Evolutionary conservation across 2,797 vertebrate genomes (phyloP).

Genomic region (Sebastes glaucus): DNA sequence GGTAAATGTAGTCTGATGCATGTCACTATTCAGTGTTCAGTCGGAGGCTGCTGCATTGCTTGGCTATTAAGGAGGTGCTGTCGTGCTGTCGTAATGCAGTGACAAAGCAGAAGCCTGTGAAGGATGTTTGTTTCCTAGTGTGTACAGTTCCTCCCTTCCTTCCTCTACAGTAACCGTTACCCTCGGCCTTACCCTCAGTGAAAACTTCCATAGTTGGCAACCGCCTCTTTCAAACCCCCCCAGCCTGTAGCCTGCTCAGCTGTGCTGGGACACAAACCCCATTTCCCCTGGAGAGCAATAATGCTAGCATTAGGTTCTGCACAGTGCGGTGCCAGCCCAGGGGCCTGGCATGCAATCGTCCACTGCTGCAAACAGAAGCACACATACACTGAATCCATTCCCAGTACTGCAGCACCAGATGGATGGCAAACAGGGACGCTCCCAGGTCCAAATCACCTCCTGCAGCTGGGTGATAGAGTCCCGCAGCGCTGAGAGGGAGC

Average conservation of each 20-base stretch:
- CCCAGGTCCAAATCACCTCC: conserved; percentile 66
- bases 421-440: conserved; percentile 61
- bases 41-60: background rate
- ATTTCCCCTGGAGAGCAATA: conserved; percentile 53
- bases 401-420: conserved; percentile 63
- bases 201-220: conserved; percentile 31
- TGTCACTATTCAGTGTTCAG: background rate
- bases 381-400: conserved; percentile 37
- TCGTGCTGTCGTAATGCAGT: conserved; percentile 4
- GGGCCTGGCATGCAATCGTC: conserved; percentile 57
- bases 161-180: conserved; percentile 28
- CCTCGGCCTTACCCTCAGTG: conserved; percentile 18
- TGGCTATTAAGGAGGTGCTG: background rate
- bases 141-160: conserved; percentile 60
- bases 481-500: background rate
- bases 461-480: conserved; percentile 66
- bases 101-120: conserved; percentile 28
- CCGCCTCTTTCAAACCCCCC: background rate
- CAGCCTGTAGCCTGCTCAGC: conserved; percentile 43
- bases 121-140: conserved; percentile 39
- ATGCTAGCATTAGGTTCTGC: conserved; percentile 46
- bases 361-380: conserved; percentile 51
- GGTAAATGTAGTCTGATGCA: background rate
- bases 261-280: conserved; percentile 48
- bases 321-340: conserved; percentile 54